Evolutionary conservation across 2,113 vertebrate species (phyloP).

Genomic region (Strigops habroptila): DNA sequence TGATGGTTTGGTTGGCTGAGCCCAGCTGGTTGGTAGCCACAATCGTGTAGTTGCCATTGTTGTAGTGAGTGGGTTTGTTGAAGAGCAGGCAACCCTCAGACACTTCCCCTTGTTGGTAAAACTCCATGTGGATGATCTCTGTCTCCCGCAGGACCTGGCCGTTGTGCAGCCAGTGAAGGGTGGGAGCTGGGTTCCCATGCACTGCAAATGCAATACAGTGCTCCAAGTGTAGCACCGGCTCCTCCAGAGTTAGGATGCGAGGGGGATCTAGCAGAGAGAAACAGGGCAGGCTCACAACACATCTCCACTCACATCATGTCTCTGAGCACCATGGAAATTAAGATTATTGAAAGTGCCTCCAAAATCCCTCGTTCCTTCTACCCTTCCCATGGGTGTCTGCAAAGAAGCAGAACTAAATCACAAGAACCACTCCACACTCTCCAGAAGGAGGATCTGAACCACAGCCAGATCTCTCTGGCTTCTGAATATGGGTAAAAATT

Average conservation of each 20-base stretch:
- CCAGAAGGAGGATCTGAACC: neutral
- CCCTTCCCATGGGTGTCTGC: neutral
- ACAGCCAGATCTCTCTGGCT: neutral
- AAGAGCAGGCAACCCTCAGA: slow-evolving; percentile 94
- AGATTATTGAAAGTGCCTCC: neutral
- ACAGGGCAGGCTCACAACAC: slow-evolving; percentile 41
- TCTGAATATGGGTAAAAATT: neutral
- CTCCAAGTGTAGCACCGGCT: slow-evolving; percentile 88
- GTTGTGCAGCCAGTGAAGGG: slow-evolving; percentile 89
- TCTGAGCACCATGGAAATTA: neutral
- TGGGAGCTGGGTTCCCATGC: slow-evolving; percentile 89
- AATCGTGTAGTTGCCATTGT: slow-evolving; percentile 98
- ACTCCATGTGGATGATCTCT: slow-evolving; percentile 85
- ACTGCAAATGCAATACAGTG: slow-evolving; percentile 96
- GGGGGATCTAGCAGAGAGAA: slow-evolving; percentile 85
- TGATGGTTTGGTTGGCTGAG: slow-evolving; percentile 87
- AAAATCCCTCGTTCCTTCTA: neutral
- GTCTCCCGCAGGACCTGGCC: slow-evolving; percentile 82
- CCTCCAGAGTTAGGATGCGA: slow-evolving; percentile 86
- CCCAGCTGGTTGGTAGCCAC: slow-evolving; percentile 90
- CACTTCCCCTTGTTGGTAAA: slow-evolving; percentile 88
- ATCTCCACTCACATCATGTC: neutral
- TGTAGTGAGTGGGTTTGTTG: slow-evolving; percentile 93
- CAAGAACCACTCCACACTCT: neutral
- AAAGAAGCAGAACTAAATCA: neutral